Evolutionary conservation across 2,113 vertebrate genomes (phyloP).

Genomic region (Tachuris rubrigastra): DNA sequence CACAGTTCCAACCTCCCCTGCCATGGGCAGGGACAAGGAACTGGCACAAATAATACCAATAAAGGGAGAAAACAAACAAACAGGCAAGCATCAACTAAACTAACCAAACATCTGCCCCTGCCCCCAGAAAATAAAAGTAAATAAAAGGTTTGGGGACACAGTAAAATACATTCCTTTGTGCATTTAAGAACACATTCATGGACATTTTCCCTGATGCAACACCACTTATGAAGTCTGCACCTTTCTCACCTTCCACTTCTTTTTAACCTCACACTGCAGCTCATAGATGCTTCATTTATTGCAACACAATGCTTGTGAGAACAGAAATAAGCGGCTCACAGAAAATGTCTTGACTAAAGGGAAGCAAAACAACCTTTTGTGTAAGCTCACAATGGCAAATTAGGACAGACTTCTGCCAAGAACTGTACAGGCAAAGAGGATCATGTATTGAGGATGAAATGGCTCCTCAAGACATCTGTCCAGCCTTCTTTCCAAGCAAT

Average conservation of each 20-base stretch:
- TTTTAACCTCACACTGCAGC: background rate
- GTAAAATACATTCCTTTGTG: background rate
- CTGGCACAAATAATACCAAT: background rate
- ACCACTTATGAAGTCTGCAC: background rate
- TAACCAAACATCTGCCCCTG: background rate
- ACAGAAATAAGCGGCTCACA: background rate
- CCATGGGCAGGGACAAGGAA: background rate
- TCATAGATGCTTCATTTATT: background rate
- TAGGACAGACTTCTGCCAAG: background rate
- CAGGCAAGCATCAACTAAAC: background rate
- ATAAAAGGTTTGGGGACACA: background rate
- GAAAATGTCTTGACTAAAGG: background rate
- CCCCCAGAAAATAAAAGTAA: background rate
- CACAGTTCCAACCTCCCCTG: background rate
- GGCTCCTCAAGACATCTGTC: background rate
- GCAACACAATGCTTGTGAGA: background rate
- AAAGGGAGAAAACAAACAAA: background rate
- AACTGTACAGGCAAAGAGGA: background rate
- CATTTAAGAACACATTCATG: background rate
- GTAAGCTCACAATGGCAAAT: background rate
- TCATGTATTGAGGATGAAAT: accelerated
- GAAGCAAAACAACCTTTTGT: background rate
- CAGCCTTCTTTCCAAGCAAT: background rate
- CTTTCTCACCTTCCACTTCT: background rate
- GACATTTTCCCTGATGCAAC: background rate